Conservation (phyloP, 2,797 vertebrate species). For the Meda fulgida region DNA sequence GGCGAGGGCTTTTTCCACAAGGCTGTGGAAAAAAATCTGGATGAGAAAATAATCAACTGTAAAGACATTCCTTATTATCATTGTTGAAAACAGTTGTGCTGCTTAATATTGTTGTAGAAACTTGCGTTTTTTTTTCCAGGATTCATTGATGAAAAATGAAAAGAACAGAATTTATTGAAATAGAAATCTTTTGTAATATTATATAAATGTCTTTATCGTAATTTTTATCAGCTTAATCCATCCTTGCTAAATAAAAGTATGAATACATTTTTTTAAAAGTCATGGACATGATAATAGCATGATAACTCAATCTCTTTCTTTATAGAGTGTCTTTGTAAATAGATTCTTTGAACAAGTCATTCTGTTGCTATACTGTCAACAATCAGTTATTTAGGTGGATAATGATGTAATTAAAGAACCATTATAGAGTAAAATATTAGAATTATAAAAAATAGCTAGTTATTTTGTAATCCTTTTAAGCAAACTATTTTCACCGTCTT, state of each 20-base stretch:
- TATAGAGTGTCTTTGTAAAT: not conserved
- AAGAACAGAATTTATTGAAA: not conserved
- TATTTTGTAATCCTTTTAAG: not conserved
- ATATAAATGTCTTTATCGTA: not conserved
- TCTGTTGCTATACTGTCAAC: not conserved
- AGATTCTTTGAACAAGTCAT: not conserved
- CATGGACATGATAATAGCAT: not conserved
- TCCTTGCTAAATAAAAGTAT: not conserved
- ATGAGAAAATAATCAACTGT: not conserved
- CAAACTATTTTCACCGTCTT: not conserved
- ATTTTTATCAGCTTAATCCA: not conserved
- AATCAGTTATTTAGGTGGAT: not conserved
- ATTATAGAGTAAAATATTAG: not conserved
- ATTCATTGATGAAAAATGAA: not conserved
- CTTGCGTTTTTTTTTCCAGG: fast-evolving
- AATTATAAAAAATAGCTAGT: not conserved
- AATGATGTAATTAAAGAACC: conserved; percentile 1
- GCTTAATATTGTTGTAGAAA: not conserved
- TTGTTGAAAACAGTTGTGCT: not conserved
- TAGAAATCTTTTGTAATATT: not conserved
- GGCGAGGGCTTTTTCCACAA: too few species aligned
- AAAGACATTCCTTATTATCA: not conserved
- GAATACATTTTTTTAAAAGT: not conserved
- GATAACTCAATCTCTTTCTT: not conserved
- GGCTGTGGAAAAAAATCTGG: not conserved